Evolutionary conservation across 92 coral and sea anemone genomes (phyloP), one percentile per base, ranked within the genome.

Genomic region (Muricea muricata): DNA sequence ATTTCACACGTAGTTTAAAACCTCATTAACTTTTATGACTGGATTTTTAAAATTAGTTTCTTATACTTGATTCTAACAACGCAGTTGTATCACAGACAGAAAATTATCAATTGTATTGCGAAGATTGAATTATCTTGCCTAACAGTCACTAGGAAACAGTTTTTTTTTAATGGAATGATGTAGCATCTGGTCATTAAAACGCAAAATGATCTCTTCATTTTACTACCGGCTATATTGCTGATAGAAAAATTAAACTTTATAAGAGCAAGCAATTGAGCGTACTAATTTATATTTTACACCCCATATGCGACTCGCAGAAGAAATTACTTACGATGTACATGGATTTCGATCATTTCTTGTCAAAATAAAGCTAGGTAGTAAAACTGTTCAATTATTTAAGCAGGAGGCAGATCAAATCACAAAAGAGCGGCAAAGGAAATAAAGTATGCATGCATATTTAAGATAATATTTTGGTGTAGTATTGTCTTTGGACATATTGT

Each of bases 1-100:
- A 73, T 73, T 73, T 73, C 32, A 9, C 58, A 20, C 58, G 79
- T 41, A 31, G 15, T 75, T 48, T 50, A 28, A 39, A 73, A 48
- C 80, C 80, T 74, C 80, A 74, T n/a, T n/a, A n/a, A n/a, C n/a
- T n/a, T n/a, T n/a, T n/a, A n/a, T n/a, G 50, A 18, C 17, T 37
- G 20, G 61, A 15, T 54, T 71, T 68, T 68, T 32, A 40, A 39
- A 23, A 7, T 7, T 54, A 7, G n/a, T 71, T 35, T 37, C 9
- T 37, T 37, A 37, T 4, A 37, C 42, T 37, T 37, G 4, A 37
- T 37, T 4, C 5, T 37, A 4, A 37, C 5, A 3, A 7, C 29
- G 54, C 39, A 14, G 28, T 20, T 20, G 18, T 15, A 71, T 7
- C 39, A 14, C 46, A 40, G 39, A 14, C 26, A 23, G 32, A 35